phyloP scores from a whole-genome alignment of 2,113 vertebrate species.

The Melanerpes aurifrons region DNA sequence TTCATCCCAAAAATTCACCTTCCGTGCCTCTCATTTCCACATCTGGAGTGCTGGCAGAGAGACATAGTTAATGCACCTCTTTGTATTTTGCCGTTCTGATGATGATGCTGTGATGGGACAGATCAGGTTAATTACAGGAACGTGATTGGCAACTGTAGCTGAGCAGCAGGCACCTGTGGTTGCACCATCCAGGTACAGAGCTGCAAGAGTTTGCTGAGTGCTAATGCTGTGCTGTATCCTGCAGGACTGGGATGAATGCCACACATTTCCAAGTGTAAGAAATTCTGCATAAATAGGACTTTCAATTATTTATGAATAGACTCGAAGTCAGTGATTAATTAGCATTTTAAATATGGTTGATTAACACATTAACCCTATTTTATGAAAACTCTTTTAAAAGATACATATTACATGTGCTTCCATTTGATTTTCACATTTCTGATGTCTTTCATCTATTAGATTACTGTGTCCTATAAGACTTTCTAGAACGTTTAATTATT shows the following conservation, averaged over 20 bases:
- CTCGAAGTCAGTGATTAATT: constrained; percentile 68
- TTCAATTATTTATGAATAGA: constrained; percentile 72
- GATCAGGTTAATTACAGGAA: neutral
- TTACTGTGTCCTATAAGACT: constrained; percentile 67
- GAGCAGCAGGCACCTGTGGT: neutral
- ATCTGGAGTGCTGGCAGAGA: neutral
- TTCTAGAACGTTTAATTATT: constrained; percentile 76
- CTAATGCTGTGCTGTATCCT: neutral
- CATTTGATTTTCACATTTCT: constrained; percentile 64
- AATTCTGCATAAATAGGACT: constrained; percentile 70
- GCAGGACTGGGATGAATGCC: constrained; percentile 15
- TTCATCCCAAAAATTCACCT: neutral
- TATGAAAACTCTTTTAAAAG: constrained; percentile 71
- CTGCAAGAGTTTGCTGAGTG: neutral
- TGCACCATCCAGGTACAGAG: neutral
- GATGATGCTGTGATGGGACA: neutral
- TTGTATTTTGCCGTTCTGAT: neutral
- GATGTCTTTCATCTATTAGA: constrained; percentile 71
- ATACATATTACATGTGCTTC: constrained; percentile 66
- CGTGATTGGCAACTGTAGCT: neutral
- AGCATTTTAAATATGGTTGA: constrained; percentile 73
- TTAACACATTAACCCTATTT: constrained; percentile 74
- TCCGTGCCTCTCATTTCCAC: neutral
- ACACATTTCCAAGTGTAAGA: constrained; percentile 31
- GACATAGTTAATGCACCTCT: neutral